Conservation (phyloP, 2,797 vertebrate species). For the Sparus aurata region DNA sequence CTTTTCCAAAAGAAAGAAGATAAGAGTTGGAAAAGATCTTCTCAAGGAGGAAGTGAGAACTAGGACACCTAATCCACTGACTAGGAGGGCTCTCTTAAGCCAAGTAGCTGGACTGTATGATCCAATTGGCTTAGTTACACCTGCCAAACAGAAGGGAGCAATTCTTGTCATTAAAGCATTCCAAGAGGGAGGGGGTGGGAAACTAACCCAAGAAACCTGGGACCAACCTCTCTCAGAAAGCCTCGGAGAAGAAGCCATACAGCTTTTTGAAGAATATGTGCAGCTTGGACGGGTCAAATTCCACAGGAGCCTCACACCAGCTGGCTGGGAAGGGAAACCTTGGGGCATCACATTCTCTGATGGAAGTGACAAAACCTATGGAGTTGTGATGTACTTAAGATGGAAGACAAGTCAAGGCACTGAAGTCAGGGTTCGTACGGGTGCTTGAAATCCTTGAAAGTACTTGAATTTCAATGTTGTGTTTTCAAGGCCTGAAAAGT, state of each 20-base stretch:
- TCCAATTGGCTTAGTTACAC: not conserved
- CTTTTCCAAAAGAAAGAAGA: not conserved
- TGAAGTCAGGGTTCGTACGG: no score
- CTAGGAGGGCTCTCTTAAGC: not conserved
- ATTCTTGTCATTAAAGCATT: not conserved
- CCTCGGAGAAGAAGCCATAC: no score
- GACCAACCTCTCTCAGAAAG: not conserved
- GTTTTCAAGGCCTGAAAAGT: no score
- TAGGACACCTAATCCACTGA: not conserved
- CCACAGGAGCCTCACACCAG: not conserved
- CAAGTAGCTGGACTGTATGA: not conserved
- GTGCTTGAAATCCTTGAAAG: no score
- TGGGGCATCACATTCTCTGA: slow-evolving; percentile 14
- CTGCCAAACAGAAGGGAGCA: not conserved
- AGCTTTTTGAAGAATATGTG: no score
- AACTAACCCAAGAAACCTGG: not conserved
- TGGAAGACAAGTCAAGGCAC: not conserved
- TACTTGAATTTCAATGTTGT: no score
- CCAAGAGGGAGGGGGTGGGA: not conserved
- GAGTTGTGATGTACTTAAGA: not conserved
- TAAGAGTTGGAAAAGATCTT: not conserved
- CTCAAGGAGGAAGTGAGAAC: not conserved
- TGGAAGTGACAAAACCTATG: not conserved
- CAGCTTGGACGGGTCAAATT: no score
- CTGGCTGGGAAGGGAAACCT: not conserved